phyloP scores from a whole-genome alignment of 53 echinoderm and acorn worm species.

The Patiria pectinifera region DNA sequence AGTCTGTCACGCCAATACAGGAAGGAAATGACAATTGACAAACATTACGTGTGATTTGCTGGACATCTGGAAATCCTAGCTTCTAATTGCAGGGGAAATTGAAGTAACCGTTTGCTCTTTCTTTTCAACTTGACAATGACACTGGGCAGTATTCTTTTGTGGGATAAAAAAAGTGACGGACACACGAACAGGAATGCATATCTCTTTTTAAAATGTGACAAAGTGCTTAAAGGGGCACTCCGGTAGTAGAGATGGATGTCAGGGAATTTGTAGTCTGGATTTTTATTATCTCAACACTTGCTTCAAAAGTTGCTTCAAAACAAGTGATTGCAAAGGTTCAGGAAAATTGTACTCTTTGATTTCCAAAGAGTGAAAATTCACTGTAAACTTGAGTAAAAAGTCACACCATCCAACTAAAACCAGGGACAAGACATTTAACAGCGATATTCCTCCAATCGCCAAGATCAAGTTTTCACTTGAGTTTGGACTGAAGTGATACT shows the following conservation, averaged over 20 bases:
- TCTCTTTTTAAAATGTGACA: background rate
- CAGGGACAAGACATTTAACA: too few species aligned
- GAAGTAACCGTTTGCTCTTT: background rate
- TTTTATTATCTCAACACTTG: too few species aligned
- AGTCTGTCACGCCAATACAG: background rate
- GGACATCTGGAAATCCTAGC: constrained; percentile 13
- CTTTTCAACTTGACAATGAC: background rate
- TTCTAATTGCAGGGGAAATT: background rate
- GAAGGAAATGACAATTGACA: constrained; percentile 4
- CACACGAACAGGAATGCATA: background rate
- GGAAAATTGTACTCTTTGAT: too few species aligned
- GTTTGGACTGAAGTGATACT: too few species aligned
- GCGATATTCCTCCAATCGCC: too few species aligned
- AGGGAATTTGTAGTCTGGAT: background rate
- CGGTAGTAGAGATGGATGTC: background rate
- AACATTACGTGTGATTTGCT: constrained; percentile 14
- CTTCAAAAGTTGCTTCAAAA: background rate
- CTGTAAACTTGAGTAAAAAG: too few species aligned
- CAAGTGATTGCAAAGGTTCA: too few species aligned
- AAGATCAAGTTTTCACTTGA: too few species aligned
- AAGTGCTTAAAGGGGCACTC: background rate
- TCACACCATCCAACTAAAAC: too few species aligned
- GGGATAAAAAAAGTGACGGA: background rate
- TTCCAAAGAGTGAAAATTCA: too few species aligned
- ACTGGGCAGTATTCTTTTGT: background rate